These are phyloP conservation scores for Falco columbarius DNA, from an alignment of 2,797 vertebrate genomes.

Conservation along the genomic window DNA sequence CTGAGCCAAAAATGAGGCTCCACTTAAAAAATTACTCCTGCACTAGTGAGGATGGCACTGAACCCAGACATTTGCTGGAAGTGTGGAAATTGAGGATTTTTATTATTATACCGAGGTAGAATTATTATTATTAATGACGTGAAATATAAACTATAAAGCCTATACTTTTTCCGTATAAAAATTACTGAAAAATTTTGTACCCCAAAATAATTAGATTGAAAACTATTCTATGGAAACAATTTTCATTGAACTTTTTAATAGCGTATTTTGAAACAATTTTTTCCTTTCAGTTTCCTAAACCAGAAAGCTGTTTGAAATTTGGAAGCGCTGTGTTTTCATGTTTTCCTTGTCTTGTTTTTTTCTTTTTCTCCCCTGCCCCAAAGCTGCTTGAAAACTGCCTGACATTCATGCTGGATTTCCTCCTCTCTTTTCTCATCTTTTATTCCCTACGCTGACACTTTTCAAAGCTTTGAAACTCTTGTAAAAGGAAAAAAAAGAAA, in stretches of 20 bases:
- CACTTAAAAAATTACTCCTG: background rate
- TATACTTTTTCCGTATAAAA: background rate
- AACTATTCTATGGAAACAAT: background rate
- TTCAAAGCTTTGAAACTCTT: background rate
- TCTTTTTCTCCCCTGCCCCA: background rate
- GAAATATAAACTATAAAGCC: background rate
- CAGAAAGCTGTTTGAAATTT: background rate
- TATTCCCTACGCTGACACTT: background rate
- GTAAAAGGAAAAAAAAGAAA: background rate
- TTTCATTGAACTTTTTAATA: background rate
- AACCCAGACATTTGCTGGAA: background rate
- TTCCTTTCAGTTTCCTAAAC: background rate
- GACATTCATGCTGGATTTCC: rapidly evolving
- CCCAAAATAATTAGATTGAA: background rate
- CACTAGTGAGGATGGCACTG: background rate
- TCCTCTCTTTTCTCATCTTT: background rate
- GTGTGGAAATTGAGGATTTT: background rate
- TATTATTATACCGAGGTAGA: background rate
- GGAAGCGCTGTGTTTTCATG: background rate
- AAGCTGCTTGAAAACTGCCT: background rate
- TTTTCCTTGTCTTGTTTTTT: background rate
- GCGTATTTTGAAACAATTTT: background rate
- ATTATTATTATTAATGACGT: background rate
- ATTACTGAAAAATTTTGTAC: background rate
- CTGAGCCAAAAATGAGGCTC: background rate